Conservation (phyloP, 2,888 invertebrate species). For the Xestoiulus laeticollis region DNA sequence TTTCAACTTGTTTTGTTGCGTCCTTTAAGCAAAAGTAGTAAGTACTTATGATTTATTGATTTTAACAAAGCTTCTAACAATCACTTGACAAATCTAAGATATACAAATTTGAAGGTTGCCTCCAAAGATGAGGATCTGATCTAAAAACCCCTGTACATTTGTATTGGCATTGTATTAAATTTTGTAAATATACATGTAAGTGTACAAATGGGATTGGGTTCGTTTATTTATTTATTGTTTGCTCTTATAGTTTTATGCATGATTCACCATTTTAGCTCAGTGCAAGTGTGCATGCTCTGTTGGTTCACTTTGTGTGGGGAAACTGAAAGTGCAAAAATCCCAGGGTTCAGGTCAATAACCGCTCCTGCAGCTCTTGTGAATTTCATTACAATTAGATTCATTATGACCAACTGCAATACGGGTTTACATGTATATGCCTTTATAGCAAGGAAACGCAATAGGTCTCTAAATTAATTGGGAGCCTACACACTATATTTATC, state of each 20-base stretch:
- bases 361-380: slow-evolving; percentile 16
- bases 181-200: background rate
- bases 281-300: slow-evolving; percentile 7
- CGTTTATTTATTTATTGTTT: background rate
- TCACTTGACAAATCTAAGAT: background rate
- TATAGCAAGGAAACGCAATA: background rate
- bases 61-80: background rate
- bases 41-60: background rate
- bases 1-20: background rate
- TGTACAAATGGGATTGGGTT: background rate
- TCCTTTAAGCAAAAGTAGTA: background rate
- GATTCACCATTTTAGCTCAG: background rate
- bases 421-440: background rate
- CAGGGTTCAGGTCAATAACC: slow-evolving; percentile 34
- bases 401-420: slow-evolving; percentile 7
- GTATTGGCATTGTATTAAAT: too few relatives aligned
- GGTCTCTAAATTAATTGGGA: slow-evolving; percentile 36
- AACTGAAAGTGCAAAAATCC: slow-evolving; percentile 35
- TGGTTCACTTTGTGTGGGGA: background rate
- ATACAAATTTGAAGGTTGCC: background rate
- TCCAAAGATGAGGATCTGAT: background rate
- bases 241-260: background rate
- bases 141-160: background rate
- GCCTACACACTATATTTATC: background rate
- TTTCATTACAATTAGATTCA: slow-evolving; percentile 35